A percentile compares a stretch with the other conserved stretches of the same genome.
Conservation (phyloP, 2,888 invertebrate genomes). For the Caenorhabditis sp. region DNA sequence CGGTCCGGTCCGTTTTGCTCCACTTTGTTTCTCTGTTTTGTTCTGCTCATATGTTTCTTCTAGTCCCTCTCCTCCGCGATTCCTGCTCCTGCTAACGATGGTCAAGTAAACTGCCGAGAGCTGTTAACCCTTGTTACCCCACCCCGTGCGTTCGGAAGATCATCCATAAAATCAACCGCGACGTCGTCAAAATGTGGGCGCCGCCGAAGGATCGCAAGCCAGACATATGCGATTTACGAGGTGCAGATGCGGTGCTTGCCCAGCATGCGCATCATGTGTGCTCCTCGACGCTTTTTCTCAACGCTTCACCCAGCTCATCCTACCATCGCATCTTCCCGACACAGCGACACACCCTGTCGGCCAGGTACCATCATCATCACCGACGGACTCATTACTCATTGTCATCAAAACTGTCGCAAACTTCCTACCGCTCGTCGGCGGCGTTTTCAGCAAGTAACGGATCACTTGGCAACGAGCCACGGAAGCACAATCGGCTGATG, state of each 20-base stretch:
- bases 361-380: slow-evolving; percentile 43
- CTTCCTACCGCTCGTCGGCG: slow-evolving; percentile 57
- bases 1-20: slow-evolving; percentile 3
- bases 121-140: slow-evolving; percentile 13
- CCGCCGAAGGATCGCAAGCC: slow-evolving; percentile 55
- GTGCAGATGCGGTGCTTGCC: slow-evolving; percentile 65
- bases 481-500: slow-evolving; percentile 55
- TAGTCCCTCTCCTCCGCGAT: no score
- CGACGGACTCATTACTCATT: slow-evolving; percentile 48
- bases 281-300: slow-evolving; percentile 55
- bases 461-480: slow-evolving; percentile 41
- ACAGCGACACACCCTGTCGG: slow-evolving; percentile 44
- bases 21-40: slow-evolving; percentile 32
- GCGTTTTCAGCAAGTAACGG: slow-evolving; percentile 50
- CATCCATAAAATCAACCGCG: slow-evolving; percentile 31
- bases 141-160: slow-evolving; percentile 27
- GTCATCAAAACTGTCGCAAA: slow-evolving; percentile 58
- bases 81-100: slow-evolving; percentile 39
- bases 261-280: slow-evolving; percentile 62
- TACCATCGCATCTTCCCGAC: slow-evolving; percentile 60
- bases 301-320: slow-evolving; percentile 54
- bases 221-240: slow-evolving; percentile 69
- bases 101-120: slow-evolving; percentile 36
- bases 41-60: slow-evolving; percentile 53
- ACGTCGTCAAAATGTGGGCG: slow-evolving; percentile 64